phyloP scores from a whole-genome alignment of 2,113 vertebrate genomes.

The Struthidea cinerea region DNA sequence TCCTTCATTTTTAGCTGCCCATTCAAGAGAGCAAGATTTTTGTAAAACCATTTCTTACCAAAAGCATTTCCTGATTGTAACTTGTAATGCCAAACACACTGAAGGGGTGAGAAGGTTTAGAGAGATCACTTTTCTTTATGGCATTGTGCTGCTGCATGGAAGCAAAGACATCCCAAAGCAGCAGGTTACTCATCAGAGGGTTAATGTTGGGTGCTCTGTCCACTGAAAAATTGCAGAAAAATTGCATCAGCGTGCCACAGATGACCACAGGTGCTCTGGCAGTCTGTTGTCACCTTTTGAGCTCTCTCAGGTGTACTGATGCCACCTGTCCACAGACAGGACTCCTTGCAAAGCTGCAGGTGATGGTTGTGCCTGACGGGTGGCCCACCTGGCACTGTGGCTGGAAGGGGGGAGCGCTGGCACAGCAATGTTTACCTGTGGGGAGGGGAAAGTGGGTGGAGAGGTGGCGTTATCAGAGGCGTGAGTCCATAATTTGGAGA shows the following conservation, averaged over 20 bases:
- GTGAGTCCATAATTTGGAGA: not conserved
- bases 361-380: rapidly evolving
- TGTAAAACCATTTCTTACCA: not conserved
- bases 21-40: not conserved
- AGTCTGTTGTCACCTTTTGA: not conserved
- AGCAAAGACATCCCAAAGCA: not conserved
- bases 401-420: not conserved
- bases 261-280: not conserved
- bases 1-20: not conserved
- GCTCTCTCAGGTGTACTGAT: slow-evolving; percentile 3
- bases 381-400: not conserved
- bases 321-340: not conserved
- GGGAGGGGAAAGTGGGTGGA: not conserved
- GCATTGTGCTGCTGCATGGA: not conserved
- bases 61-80: not conserved
- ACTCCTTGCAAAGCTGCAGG: not conserved
- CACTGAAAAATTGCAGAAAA: not conserved
- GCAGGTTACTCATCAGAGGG: not conserved
- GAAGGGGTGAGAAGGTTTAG: not conserved
- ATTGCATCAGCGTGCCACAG: not conserved
- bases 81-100: not conserved
- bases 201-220: not conserved
- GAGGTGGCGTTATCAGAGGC: not conserved
- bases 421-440: rapidly evolving
- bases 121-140: not conserved